Base-by-base conservation (phyloP, 2,113 vertebrate species). In the Camarhynchus parvulus region DNA sequence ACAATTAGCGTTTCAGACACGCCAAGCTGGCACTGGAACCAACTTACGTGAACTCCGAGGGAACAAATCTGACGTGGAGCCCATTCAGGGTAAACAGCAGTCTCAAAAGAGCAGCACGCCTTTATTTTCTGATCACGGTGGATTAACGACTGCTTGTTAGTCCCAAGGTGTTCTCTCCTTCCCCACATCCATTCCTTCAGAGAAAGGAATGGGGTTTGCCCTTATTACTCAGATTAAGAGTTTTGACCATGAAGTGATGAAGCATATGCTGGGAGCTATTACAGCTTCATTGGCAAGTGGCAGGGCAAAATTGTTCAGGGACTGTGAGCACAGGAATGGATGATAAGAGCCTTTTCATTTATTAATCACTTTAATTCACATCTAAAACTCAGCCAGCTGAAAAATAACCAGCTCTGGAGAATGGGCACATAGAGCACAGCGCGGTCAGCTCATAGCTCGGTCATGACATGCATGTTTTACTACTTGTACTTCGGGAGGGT, bases 381-480 rank as follows among this genome's bases (percentile, higher is more conserved):
- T 94, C 74, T 75, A 87, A 95, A 91, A 78, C 61, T 81, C 77
- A 84, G 52, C 56, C 90, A 89, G 42, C 77, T 92, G 91, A 92
- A 92, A 92, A 95, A 56, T 46, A 87, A 89, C 52, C 66, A 63
- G 56, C 81, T 82, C 81, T 76, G 63, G 59, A 83, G 81, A 83
- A 50, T 6, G 69, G 74, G 42, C 42, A 59, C 2, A 1, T 35
- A 56, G 21, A 91, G 47, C 11, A 4, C 61, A 63, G 63, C 21
- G 33, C 0, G 0, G 59, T 77, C 91, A 84, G 70, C 78, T 68
- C 55, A 63, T 35, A 72, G 92, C 50, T 89, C 2, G 11, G 37
- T 47, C 44, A 0, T 42, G 83, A 70, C 66, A 77, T 46, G 42
- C 24, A 1, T 44, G 39, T 86, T 92, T 92, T 58, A 62, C 76